These are phyloP conservation scores for Magallana ariakensis DNA, from an alignment of 1,140 invertebrate species.

Conservation along the genomic window DNA sequence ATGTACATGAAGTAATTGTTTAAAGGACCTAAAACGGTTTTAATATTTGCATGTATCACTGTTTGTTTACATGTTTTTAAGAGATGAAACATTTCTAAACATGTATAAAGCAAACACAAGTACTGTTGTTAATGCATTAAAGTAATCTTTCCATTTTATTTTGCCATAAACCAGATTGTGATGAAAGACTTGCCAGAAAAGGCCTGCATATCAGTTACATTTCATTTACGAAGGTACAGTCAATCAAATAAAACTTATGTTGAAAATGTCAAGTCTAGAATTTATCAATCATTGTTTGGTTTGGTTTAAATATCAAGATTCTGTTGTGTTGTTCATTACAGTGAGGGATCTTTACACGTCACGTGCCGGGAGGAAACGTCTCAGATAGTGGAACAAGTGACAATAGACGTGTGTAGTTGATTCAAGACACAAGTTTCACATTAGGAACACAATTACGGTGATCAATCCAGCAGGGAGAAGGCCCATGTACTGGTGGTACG, in stretches of 20 bases:
- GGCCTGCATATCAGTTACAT: slow-evolving; percentile 66
- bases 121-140: too few relatives aligned
- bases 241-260: not conserved
- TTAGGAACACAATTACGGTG: not conserved
- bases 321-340: slow-evolving; percentile 50
- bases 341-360: slow-evolving; percentile 72
- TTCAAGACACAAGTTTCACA: not conserved
- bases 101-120: too few relatives aligned
- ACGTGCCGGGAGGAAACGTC: slow-evolving; percentile 70
- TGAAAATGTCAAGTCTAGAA: not conserved
- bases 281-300: not conserved
- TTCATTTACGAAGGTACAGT: slow-evolving; percentile 73
- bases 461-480: not conserved
- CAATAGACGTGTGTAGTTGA: slow-evolving; percentile 61
- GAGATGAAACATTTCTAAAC: too few relatives aligned
- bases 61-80: too few relatives aligned
- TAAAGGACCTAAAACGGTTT: too few relatives aligned
- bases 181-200: slow-evolving; percentile 71
- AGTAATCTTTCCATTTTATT: too few relatives aligned
- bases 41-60: too few relatives aligned
- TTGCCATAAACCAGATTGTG: slow-evolving; percentile 63
- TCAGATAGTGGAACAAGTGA: slow-evolving; percentile 66
- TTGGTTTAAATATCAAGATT: not conserved
- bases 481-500: too few relatives aligned
- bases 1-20: too few relatives aligned